A percentile compares a stretch with the other conserved stretches of the same genome.
These are phyloP conservation scores for Epistrophe grossulariae DNA, from an alignment of 2,888 invertebrate genomes.

Conservation along the genomic window DNA sequence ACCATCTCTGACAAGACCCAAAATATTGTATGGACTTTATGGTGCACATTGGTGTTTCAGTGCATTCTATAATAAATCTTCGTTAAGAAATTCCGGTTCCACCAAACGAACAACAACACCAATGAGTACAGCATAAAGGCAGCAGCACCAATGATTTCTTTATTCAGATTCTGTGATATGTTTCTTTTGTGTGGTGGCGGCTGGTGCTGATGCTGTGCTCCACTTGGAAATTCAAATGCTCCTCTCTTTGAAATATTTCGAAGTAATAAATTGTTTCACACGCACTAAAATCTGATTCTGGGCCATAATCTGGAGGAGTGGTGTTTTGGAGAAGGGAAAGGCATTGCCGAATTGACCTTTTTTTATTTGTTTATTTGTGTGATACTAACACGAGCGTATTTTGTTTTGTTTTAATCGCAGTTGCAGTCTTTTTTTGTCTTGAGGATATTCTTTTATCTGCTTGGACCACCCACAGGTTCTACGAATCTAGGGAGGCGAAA, in stretches of 20 bases:
- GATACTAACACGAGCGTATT: not conserved
- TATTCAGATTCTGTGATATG: conserved; percentile 29
- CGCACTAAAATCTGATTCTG: conserved; percentile 67
- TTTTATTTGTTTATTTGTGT: conserved; percentile 16
- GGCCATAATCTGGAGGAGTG: conserved; percentile 27
- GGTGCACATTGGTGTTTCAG: conserved; percentile 30
- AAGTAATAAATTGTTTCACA: conserved; percentile 66
- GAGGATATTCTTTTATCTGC: conserved; percentile 20
- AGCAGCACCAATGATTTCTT: conserved; percentile 44
- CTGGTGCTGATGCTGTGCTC: conserved; percentile 29
- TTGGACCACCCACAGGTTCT: conserved; percentile 54
- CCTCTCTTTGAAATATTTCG: conserved; percentile 46
- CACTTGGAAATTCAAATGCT: conserved; percentile 58
- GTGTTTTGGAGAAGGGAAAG: conserved; percentile 10
- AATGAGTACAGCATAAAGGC: conserved; percentile 31
- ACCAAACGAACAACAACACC: conserved; percentile 2
- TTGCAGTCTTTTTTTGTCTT: conserved; percentile 36
- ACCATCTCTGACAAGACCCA: conserved; percentile 17
- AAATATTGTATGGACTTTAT: conserved; percentile 6
- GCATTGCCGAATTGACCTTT: conserved; percentile 54
- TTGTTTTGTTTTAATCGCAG: conserved; percentile 44
- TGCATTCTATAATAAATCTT: conserved; percentile 66
- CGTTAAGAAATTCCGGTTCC: conserved; percentile 71
- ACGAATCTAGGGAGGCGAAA: conserved; percentile 13
- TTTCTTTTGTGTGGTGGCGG: conserved; percentile 46